Percentiles rank a stretch among this genome's conserved stretches.
These are phyloP conservation scores for Bombus impatiens DNA, from an alignment of 1,140 invertebrate genomes.

Conservation along the genomic window DNA sequence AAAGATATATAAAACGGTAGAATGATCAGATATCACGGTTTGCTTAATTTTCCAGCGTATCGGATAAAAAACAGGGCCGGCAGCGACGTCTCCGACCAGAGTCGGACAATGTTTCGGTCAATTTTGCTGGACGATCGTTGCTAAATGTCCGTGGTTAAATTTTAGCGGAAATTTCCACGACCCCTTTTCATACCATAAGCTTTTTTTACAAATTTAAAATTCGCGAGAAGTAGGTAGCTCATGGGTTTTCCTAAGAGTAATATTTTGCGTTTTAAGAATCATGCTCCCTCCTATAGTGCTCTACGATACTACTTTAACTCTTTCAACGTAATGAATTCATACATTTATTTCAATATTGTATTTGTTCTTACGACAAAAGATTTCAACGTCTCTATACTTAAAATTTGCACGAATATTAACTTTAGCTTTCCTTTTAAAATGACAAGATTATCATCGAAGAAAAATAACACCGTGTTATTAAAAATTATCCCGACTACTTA, in stretches of 20 bases:
- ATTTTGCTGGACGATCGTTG: constrained; percentile 14
- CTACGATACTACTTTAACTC: no score
- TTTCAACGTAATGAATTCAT: no score
- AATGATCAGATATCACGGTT: constrained; percentile 59
- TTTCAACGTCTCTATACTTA: no score
- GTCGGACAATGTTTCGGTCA: not conserved
- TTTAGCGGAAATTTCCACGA: not conserved
- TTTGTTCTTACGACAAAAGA: no score
- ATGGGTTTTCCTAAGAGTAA: not conserved
- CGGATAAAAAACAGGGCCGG: not conserved
- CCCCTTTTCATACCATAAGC: not conserved
- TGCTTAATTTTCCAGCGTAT: constrained; percentile 53
- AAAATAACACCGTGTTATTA: not conserved
- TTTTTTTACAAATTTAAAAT: not conserved
- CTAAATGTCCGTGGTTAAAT: constrained; percentile 18
- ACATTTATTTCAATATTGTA: no score
- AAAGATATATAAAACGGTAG: constrained; percentile 55
- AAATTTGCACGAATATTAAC: no score
- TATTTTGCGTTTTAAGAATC: not conserved
- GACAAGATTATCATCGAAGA: no score
- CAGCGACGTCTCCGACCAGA: not conserved
- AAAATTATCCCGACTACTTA: not conserved
- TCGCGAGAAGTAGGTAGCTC: not conserved
- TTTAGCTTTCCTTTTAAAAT: no score
- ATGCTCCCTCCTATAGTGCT: no score